Evolutionary conservation across 2,888 invertebrate genomes (phyloP), one percentile per base, ranked within the genome.

Genomic region (Alloscopus bannaensis): DNA sequence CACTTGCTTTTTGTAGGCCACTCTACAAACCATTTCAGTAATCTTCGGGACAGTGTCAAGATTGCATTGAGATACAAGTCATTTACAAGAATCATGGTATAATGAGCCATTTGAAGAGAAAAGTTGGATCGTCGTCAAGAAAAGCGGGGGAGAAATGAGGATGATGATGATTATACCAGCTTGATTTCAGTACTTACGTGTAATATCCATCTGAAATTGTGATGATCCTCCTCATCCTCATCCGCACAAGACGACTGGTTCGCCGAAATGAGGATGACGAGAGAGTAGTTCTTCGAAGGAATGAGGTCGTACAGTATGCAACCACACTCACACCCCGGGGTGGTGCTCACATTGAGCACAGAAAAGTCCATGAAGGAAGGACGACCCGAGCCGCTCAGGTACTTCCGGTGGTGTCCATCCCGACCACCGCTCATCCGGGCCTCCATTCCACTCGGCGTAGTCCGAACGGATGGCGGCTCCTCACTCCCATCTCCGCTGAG

Each of bases 121-220:
- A n/a, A n/a, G n/a, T n/a, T n/a, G n/a, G n/a, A n/a, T n/a, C n/a
- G n/a, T n/a, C n/a, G n/a, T n/a, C n/a, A n/a, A n/a, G n/a, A n/a
- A n/a, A n/a, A n/a, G n/a, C n/a, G n/a, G n/a, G n/a, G n/a, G n/a
- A n/a, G n/a, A n/a, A n/a, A n/a, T n/a, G n/a, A n/a, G n/a, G n/a
- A n/a, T n/a, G n/a, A n/a, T n/a, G n/a, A n/a, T n/a, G n/a, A n/a
- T n/a, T n/a, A n/a, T n/a, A n/a, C n/a, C n/a, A n/a, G n/a, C n/a
- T n/a, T n/a, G n/a, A n/a, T n/a, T n/a, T 55, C 11, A 24, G 57
- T 24, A 80, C 82, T 81, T 80, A 86, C 86, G 60, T 84, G 83
- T 16, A 86, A 70, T 76, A 83, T 82, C 86, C 86, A 86, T 80
- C 80, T 80, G 24, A 86, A 83, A 64, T 83, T 83, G 71, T 85